Conservation (phyloP, 1,140 invertebrate species). For the Phenacoccus solenopsis region DNA sequence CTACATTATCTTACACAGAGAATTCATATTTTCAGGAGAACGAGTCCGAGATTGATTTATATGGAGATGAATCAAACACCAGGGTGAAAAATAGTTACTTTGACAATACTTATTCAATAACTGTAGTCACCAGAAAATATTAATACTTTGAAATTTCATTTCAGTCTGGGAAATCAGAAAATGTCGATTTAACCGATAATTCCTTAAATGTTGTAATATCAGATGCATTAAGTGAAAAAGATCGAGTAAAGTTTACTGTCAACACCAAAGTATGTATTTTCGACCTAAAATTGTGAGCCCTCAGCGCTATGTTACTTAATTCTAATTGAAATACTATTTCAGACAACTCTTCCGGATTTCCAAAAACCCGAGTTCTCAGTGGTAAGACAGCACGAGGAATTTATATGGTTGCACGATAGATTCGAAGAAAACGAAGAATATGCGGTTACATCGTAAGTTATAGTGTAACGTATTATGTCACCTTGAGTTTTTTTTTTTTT, state of each 20-base stretch:
- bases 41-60: constrained; percentile 8
- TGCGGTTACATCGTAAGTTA: constrained; percentile 94
- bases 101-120: background rate
- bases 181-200: constrained; percentile 49
- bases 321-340: constrained; percentile 13
- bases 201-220: constrained; percentile 87
- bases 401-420: constrained; percentile 95
- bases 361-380: constrained; percentile 88
- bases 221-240: constrained; percentile 96
- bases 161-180: constrained; percentile 40
- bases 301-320: background rate
- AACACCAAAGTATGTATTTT: constrained; percentile 64
- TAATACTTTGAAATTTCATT: no score
- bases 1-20: no score
- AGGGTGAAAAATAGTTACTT: background rate
- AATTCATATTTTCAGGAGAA: background rate
- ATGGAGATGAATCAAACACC: background rate
- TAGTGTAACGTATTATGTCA: constrained; percentile 13
- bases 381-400: constrained; percentile 96
- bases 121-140: no score
- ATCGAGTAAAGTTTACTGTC: constrained; percentile 99
- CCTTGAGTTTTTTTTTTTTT: no score
- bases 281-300: background rate
- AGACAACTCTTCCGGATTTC: constrained; percentile 85
- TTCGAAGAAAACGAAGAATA: constrained; percentile 97